phyloP scores from a whole-genome alignment of 2,113 vertebrate genomes.

The Apistogramma diplotaenia region DNA sequence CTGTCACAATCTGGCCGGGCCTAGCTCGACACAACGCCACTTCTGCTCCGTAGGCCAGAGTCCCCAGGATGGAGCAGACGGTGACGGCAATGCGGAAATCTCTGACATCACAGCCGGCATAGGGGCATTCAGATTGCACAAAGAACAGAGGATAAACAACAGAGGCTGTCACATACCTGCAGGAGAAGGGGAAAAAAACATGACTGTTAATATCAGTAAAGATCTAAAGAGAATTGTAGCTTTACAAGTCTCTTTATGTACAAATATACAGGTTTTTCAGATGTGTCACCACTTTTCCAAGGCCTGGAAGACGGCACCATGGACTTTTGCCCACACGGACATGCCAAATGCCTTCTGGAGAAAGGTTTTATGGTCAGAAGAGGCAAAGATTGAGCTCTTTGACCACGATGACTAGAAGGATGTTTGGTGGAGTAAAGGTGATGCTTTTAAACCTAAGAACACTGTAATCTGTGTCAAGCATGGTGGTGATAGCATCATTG shows the following conservation, averaged over 20 bases:
- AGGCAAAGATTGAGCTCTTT: no score
- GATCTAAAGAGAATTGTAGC: no score
- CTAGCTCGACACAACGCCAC: slow-evolving; percentile 85
- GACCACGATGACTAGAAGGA: no score
- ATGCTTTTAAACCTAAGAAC: no score
- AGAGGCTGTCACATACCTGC: slow-evolving; percentile 78
- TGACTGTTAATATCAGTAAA: no score
- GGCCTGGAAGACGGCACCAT: background rate
- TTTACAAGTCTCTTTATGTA: no score
- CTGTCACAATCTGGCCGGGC: slow-evolving; percentile 79
- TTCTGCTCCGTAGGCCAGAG: slow-evolving; percentile 78
- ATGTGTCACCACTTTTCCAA: accelerated
- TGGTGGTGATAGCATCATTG: no score
- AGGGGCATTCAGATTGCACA: slow-evolving; percentile 78
- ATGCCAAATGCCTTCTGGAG: no score
- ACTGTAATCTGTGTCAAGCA: no score
- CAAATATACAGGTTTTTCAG: background rate
- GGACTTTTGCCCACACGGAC: no score
- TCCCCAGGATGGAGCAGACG: slow-evolving; percentile 82
- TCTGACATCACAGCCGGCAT: slow-evolving; percentile 77
- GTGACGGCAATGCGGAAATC: slow-evolving; percentile 87
- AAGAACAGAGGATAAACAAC: slow-evolving; percentile 89
- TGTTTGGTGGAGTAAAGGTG: no score
- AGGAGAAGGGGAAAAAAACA: background rate
- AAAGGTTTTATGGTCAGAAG: no score